phyloP scores from a whole-genome alignment of 2,888 invertebrate species.

The Serripes groenlandicus region DNA sequence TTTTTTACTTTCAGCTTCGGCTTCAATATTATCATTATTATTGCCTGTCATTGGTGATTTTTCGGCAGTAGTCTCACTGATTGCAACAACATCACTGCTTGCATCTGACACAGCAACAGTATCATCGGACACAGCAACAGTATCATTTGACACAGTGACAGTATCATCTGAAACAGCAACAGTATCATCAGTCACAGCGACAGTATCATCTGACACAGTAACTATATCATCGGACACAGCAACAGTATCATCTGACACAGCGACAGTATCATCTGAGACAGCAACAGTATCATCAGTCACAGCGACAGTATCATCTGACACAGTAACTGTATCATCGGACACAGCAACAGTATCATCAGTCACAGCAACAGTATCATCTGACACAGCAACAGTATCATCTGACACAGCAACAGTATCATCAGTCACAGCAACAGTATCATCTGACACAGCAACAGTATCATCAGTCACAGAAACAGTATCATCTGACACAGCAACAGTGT shows the following conservation, averaged over 20 bases:
- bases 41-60: neutral
- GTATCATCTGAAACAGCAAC: slow-evolving; percentile 30
- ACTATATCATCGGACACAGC: slow-evolving; percentile 20
- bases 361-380: slow-evolving; percentile 16
- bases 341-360: slow-evolving; percentile 28
- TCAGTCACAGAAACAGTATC: neutral
- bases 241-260: slow-evolving; percentile 6
- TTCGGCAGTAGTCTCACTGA: neutral
- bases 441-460: slow-evolving; percentile 26
- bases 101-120: slow-evolving; percentile 26
- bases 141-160: slow-evolving; percentile 25
- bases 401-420: slow-evolving; percentile 25
- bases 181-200: slow-evolving; percentile 17
- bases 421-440: slow-evolving; percentile 23
- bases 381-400: slow-evolving; percentile 13
- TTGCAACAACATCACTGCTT: neutral
- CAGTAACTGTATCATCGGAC: slow-evolving; percentile 29
- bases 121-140: slow-evolving; percentile 24
- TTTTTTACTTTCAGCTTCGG: neutral
- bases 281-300: slow-evolving; percentile 26
- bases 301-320: slow-evolving; percentile 32
- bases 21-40: neutral
- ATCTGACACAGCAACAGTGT: slow-evolving; percentile 4
- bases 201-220: slow-evolving; percentile 25
- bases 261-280: slow-evolving; percentile 1